These are phyloP conservation scores for Bovichtus diacanthus DNA, from an alignment of 2,797 vertebrate species.

Conservation along the genomic window DNA sequence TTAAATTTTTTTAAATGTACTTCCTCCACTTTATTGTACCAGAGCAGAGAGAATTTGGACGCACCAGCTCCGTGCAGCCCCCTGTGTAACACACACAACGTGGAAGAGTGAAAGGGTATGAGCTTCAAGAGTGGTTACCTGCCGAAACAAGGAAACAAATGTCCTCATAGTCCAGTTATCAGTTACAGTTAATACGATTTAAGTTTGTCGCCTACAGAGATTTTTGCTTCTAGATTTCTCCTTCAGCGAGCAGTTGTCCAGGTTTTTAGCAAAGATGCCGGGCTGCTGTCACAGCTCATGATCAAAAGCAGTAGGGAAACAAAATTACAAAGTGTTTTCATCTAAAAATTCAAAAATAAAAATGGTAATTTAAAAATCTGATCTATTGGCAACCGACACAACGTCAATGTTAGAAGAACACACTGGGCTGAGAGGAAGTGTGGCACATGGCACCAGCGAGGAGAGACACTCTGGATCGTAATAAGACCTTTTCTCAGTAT, in stretches of 20 bases:
- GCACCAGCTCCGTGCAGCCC: conserved; percentile 16
- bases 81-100: conserved; percentile 41
- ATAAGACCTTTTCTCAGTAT: conserved; percentile 20
- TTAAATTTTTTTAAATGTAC: not conserved
- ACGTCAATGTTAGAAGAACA: conserved; percentile 54
- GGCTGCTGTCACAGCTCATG: conserved; percentile 64
- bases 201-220: conserved; percentile 12
- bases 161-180: conserved; percentile 51
- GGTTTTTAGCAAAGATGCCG: conserved; percentile 37
- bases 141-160: conserved; percentile 54
- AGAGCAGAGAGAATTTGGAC: conserved; percentile 18
- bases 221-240: conserved; percentile 14
- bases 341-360: conserved; percentile 83
- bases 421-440: conserved; percentile 49
- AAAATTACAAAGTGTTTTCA: conserved; percentile 88
- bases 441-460: conserved; percentile 41
- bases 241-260: conserved; percentile 18
- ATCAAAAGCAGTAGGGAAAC: conserved; percentile 82
- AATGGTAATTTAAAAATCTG: conserved; percentile 79
- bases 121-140: conserved; percentile 60
- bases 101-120: conserved; percentile 47
- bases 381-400: conserved; percentile 78
- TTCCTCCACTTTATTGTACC: not conserved
- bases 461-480: conserved; percentile 2
- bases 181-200: not conserved